Evolutionary conservation across 2,888 invertebrate genomes (phyloP).

Genomic region (Dromius quadrimaculatus): DNA sequence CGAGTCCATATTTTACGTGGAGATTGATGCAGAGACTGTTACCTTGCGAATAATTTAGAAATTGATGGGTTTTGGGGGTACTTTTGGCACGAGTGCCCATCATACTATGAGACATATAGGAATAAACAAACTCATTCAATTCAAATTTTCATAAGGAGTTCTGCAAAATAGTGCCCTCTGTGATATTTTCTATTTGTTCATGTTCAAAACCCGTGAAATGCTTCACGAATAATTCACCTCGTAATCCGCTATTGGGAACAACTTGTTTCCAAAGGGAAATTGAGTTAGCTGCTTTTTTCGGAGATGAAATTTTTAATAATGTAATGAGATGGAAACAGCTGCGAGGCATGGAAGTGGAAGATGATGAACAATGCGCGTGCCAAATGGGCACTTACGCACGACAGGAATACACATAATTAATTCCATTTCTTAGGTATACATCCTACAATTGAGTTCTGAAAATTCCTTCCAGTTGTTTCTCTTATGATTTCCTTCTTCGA

Average conservation of each 20-base stretch:
- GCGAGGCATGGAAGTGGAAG: neutral
- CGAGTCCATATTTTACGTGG: no score
- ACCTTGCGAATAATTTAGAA: no score
- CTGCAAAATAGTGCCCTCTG: no score
- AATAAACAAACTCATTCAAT: no score
- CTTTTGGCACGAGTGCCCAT: no score
- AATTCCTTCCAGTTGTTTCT: no score
- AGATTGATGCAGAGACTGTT: no score
- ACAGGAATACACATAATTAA: constrained; percentile 16
- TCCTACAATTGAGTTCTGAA: constrained; percentile 26
- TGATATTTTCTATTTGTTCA: neutral
- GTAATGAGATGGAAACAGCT: constrained; percentile 27
- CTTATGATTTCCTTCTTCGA: no score
- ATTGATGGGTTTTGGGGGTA: no score
- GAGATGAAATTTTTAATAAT: constrained; percentile 44
- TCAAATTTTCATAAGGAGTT: no score
- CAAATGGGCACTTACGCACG: constrained; percentile 25
- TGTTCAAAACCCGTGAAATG: constrained; percentile 4
- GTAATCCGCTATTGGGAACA: constrained; percentile 21
- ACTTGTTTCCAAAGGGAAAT: constrained; percentile 13
- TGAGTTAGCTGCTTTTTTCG: constrained; percentile 9
- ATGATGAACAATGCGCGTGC: constrained; percentile 25
- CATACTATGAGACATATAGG: no score
- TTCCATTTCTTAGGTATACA: neutral
- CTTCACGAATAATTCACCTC: constrained; percentile 9